Base-by-base conservation (phyloP, 2,113 vertebrate genomes). In the Lutjanus erythropterus region DNA sequence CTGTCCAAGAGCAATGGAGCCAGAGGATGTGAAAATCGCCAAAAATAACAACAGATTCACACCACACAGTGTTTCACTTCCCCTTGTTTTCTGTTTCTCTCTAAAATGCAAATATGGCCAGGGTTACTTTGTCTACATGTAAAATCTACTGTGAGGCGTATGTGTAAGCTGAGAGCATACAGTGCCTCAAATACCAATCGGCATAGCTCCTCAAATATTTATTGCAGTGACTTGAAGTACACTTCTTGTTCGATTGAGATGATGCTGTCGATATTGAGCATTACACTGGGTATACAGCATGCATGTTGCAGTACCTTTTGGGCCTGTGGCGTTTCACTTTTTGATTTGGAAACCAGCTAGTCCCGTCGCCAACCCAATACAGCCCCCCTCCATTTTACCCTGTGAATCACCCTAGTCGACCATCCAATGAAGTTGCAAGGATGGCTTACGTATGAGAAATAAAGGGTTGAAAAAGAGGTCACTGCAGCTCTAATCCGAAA, bases 391-490 rank as follows among this genome's bases (percentile, higher is more conserved):
- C 80, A 65, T 92, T 82, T 86, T 86, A 75, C 73, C 59, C 89
- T 85, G 70, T 83, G 59, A 83, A 66, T 95, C 93, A 90, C 80
- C 84, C 90, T 85, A 84, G 81, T 47, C 53, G 55, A 61, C 74
- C 39, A 55, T 69, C 93, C 94, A 95, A 95, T 95, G 78, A 76
- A 78, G 79, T 89, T 55, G 67, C 80, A 49, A 86, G 73, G 31
- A 74, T 75, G 59, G 25, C 79, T 90, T 90, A 85, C 89, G 89
- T 91, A 93, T 90, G 86, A 92, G 83, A 92, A 91, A 85, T 84
- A 74, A 86, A 88, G 92, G 89, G 95, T 94, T 95, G 92, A 95
- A 88, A 94, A 94, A 93, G 85, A 94, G 95, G 94, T 95, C 95
- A 95, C 61, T 55, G 85, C 82, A 41, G 77, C 86, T 80, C 72